Base-by-base conservation (phyloP, 2,888 invertebrate species). In the Cotesia congregata region DNA sequence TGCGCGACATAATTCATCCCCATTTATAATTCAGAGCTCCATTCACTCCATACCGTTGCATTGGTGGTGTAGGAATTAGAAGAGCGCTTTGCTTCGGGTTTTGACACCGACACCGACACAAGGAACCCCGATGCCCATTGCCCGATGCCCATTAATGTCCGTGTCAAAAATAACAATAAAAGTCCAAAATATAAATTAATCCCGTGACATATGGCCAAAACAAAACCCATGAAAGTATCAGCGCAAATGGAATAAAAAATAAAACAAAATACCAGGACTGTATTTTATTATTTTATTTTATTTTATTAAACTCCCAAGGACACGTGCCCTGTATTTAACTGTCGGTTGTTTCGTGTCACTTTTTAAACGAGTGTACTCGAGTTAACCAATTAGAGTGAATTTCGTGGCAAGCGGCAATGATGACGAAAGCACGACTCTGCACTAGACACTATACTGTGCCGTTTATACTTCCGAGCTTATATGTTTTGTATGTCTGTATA, bases 21-120 rank as follows among this genome's bases (percentile, higher is more conserved):
- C 83, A 85, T 85, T 87, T 85, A 85, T 86, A 85, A 86, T 83
- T 81, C 85, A 84, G 79, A 79, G 78, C 76, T 77, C 84, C 84
- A 85, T 85, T 84, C 83, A 80, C 82, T 80, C 79, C 79, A 77
- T 80, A 79, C 76, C 30, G 30, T 30, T 30, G 0, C 3, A 30
- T 30, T 30, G 30, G 30, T 30, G 30, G 30, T 30, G 77, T 78
- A 75, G 77, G 79, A 80, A 81, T 81, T 80, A 80, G 79, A 81
- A 80, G 72, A 80, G 78, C 75, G 77, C 50, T 30, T 30, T 30
- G 12, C 75, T 74, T 50, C 67, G 67, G 65, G 64, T 67, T 69
- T 64, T 68, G 73, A 59, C 76, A 72, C 75, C 72, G 74, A 75
- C 77, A 30, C 62, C 69, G 71, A 75, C 60, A 70, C 70, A 15